Conservation (phyloP, 2,113 vertebrate species). For the Carassius auratus region DNA sequence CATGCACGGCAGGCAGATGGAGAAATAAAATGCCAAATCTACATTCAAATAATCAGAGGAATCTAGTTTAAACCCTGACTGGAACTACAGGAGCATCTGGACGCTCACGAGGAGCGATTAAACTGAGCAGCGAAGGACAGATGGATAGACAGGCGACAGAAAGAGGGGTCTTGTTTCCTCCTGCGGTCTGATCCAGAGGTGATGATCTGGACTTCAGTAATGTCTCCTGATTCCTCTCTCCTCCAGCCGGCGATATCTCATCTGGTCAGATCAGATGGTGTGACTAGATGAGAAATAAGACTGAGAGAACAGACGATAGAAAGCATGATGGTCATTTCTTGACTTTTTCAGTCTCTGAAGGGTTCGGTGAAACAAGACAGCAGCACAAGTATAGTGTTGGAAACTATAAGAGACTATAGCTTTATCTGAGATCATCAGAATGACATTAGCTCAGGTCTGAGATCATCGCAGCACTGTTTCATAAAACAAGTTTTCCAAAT, state of each 20-base stretch:
- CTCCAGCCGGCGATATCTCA: background rate
- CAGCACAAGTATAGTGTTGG: background rate
- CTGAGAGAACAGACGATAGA: background rate
- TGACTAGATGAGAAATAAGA: background rate
- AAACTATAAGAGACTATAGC: too few relatives aligned
- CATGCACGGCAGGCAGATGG: background rate
- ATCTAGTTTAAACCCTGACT: background rate
- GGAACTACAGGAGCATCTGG: constrained; percentile 3
- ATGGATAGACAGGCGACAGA: background rate
- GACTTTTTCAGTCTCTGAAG: background rate
- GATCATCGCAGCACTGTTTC: background rate
- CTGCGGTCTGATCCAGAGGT: background rate
- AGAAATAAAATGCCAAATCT: constrained; percentile 32
- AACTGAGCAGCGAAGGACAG: background rate
- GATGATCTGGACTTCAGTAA: constrained; percentile 31
- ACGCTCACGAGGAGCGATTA: background rate
- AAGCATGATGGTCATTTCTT: background rate
- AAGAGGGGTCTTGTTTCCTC: background rate
- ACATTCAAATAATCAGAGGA: constrained; percentile 2
- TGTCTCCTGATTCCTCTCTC: constrained; percentile 9
- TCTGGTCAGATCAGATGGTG: background rate
- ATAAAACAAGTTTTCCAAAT: too few relatives aligned
- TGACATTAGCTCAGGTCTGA: background rate
- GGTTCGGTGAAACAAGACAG: background rate
- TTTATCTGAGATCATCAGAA: background rate